Evolutionary conservation across 2,113 vertebrate species (phyloP).

Genomic region (human (Homo sapiens)): GRCh38 chr14:101363001-101363500

Average conservation of each 20-base stretch:
- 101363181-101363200: background rate
- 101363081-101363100: background rate
- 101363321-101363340: background rate
- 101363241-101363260: rapidly evolving
- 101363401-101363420: background rate
- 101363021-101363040: background rate
- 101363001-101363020: rapidly evolving
- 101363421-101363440: background rate
- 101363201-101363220: rapidly evolving
- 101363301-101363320: background rate
- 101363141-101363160: rapidly evolving
- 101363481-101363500: background rate
- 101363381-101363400: background rate
- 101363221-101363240: rapidly evolving
- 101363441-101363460: background rate
- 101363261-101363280: background rate
- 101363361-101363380: background rate
- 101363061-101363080: background rate
- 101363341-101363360: background rate
- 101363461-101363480: background rate
- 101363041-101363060: rapidly evolving
- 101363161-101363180: rapidly evolving
- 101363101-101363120: rapidly evolving
- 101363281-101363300: background rate
- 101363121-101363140: rapidly evolving